Percentiles rank a stretch among this genome's conserved stretches.
These are phyloP conservation scores for Eumeta japonica DNA, from an alignment of 1,140 invertebrate species.

Conservation along the genomic window DNA sequence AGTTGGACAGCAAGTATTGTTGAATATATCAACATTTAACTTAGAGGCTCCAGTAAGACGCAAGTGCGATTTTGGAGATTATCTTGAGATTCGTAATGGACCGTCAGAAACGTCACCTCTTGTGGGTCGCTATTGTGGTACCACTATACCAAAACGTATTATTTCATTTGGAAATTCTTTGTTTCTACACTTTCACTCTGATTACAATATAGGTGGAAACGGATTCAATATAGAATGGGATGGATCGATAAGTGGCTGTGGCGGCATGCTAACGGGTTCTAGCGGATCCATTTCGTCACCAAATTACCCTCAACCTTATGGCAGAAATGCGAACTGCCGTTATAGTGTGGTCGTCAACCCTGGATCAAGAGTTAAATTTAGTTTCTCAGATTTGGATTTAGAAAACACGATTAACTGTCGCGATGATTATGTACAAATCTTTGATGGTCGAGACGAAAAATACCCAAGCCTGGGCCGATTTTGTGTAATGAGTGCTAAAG, in stretches of 20 bases:
- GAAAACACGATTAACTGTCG: slow-evolving; percentile 60
- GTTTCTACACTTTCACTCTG: slow-evolving; percentile 70
- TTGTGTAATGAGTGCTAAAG: slow-evolving; percentile 46
- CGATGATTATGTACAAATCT: slow-evolving; percentile 73
- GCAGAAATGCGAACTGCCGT: slow-evolving; percentile 67
- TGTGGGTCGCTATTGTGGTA: slow-evolving; percentile 72
- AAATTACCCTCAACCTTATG: slow-evolving; percentile 76
- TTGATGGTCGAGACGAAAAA: slow-evolving; percentile 55
- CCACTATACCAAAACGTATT: slow-evolving; percentile 60
- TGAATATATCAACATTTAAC: slow-evolving; percentile 72
- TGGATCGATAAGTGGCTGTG: slow-evolving; percentile 71
- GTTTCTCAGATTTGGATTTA: slow-evolving; percentile 73
- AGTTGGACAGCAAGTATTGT: slow-evolving; percentile 66
- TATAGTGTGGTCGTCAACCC: slow-evolving; percentile 76
- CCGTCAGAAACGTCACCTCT: slow-evolving; percentile 65
- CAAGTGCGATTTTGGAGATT: slow-evolving; percentile 68
- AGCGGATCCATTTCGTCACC: slow-evolving; percentile 77
- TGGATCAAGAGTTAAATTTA: slow-evolving; percentile 67
- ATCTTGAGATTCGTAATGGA: slow-evolving; percentile 80
- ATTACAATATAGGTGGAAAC: slow-evolving; percentile 53
- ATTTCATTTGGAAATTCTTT: slow-evolving; percentile 69
- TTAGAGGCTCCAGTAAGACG: slow-evolving; percentile 60
- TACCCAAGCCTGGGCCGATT: slow-evolving; percentile 56
- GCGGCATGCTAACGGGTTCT: slow-evolving; percentile 67
- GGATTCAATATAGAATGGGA: slow-evolving; percentile 78